Conservation (phyloP, 2,888 invertebrate species). For the Lypha dubia region DNA sequence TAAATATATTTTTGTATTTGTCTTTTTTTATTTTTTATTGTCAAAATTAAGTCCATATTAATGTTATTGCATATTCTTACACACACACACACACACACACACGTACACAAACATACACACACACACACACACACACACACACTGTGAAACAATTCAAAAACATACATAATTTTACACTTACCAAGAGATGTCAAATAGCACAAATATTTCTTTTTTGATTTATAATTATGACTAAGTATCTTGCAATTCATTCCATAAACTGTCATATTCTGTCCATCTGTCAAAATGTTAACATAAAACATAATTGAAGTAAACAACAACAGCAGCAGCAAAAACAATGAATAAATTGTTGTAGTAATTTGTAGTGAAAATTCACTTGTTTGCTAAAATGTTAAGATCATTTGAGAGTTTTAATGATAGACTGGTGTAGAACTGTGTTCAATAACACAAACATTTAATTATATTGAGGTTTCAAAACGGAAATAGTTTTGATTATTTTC, state of each 20-base stretch:
- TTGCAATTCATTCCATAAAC: constrained; percentile 35
- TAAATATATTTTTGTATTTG: background rate
- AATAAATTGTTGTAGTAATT: background rate
- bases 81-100: background rate
- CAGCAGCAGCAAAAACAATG: constrained; percentile 1
- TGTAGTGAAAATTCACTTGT: constrained; percentile 4
- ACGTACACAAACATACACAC: too few relatives aligned
- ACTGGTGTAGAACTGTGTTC: constrained; percentile 8
- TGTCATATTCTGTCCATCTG: constrained; percentile 50
- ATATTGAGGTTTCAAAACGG: constrained; percentile 57
- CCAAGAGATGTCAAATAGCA: constrained; percentile 30
- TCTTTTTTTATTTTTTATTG: background rate
- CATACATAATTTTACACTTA: background rate
- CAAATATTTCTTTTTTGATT: constrained; percentile 22
- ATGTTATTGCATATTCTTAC: background rate
- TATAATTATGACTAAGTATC: constrained; percentile 35
- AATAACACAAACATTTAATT: constrained; percentile 33
- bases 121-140: background rate
- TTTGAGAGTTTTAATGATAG: constrained; percentile 11
- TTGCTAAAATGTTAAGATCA: background rate
- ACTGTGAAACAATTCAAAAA: background rate
- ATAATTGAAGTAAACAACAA: constrained; percentile 20
- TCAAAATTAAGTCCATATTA: background rate
- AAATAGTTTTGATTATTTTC: constrained; percentile 58
- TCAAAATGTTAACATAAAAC: constrained; percentile 22